Percentiles rank a stretch among this genome's conserved stretches.
These are phyloP conservation scores for Phocoena phocoena DNA, from an alignment of 2,113 vertebrate species.

Conservation along the genomic window DNA sequence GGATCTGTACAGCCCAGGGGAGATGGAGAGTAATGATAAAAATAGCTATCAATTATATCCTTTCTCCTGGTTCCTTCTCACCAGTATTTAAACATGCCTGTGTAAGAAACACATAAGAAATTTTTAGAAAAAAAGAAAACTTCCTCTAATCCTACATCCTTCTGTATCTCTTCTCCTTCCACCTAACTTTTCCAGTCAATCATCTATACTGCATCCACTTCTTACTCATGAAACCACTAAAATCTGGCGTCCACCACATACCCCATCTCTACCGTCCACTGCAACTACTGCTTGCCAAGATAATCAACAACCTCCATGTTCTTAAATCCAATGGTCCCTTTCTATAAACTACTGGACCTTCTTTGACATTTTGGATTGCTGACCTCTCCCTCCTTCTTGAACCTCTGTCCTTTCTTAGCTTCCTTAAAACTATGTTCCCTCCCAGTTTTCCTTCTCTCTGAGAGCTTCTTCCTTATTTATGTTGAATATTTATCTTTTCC, in stretches of 20 bases:
- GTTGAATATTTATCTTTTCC: not conserved
- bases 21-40: not conserved
- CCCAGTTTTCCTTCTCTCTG: slow-evolving; percentile 20
- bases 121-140: not conserved
- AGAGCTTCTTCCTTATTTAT: not conserved
- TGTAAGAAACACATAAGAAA: slow-evolving; percentile 16
- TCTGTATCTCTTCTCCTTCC: not conserved
- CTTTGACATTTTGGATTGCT: slow-evolving; percentile 1
- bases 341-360: not conserved
- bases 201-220: not conserved
- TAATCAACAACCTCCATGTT: not conserved
- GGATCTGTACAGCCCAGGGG: not conserved
- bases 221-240: slow-evolving; percentile 13
- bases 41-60: not conserved
- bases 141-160: not conserved
- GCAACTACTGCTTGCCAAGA: not conserved
- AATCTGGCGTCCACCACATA: not conserved
- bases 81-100: not conserved
- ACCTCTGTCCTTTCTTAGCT: slow-evolving; percentile 6
- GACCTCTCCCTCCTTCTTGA: not conserved
- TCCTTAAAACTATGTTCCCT: not conserved
- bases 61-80: not conserved
- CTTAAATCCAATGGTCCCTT: not conserved
- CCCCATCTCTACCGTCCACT: not conserved
- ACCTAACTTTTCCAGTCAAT: not conserved